Percentiles rank a stretch among this genome's conserved stretches.
These are phyloP conservation scores for Entomobrya proxima DNA, from an alignment of 2,888 invertebrate species.

Conservation along the genomic window DNA sequence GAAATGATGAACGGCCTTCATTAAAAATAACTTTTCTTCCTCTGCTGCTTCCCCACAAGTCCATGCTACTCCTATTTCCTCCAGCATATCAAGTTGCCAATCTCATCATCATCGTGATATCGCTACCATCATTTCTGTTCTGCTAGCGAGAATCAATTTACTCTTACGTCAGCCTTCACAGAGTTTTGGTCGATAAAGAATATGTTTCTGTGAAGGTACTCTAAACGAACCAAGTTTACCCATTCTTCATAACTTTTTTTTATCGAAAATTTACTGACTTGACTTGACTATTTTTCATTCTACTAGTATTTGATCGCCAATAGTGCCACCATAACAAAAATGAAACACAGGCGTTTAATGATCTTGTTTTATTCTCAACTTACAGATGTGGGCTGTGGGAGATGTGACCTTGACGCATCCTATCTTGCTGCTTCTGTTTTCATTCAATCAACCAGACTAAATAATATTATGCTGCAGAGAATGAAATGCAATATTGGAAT, in stretches of 20 bases:
- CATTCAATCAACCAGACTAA: no score
- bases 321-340: neutral
- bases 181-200: no score
- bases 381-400: slow-evolving; percentile 13
- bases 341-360: neutral
- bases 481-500: slow-evolving; percentile 30
- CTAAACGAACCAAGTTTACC: neutral
- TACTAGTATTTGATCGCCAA: neutral
- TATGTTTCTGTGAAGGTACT: no score
- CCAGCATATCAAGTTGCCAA: neutral
- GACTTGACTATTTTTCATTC: neutral
- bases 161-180: no score
- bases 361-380: no score
- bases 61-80: neutral
- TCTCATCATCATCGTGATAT: neutral
- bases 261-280: neutral
- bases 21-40: neutral
- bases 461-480: no score
- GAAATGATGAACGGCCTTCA: neutral
- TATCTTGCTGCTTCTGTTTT: neutral
- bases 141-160: no score
- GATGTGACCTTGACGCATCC: slow-evolving; percentile 33
- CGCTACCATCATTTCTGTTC: no score
- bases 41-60: neutral
- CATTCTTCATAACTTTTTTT: neutral